phyloP scores from a whole-genome alignment of 2,797 vertebrate genomes.

The Euthynnus affinis region DNA sequence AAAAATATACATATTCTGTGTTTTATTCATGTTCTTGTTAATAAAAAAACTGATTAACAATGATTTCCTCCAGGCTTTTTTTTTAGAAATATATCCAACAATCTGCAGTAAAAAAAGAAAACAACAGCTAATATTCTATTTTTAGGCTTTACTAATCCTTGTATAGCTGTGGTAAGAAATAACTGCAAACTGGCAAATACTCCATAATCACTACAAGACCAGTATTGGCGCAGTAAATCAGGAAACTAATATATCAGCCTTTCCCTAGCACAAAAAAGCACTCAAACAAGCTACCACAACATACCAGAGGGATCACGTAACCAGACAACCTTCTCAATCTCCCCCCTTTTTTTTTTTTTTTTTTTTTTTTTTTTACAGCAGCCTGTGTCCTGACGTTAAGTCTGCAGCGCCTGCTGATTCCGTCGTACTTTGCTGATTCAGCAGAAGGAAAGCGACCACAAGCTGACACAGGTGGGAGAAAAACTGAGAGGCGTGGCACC shows the following conservation, averaged over 20 bases:
- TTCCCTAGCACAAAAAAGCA: constrained; percentile 32
- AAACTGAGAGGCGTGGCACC: constrained; percentile 11
- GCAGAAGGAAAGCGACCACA: constrained; percentile 44
- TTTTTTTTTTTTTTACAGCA: too few relatives aligned
- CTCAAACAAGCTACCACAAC: constrained; percentile 66
- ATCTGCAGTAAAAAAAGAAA: not conserved
- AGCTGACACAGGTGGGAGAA: constrained; percentile 61
- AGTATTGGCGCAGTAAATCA: constrained; percentile 20
- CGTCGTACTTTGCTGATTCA: constrained; percentile 65
- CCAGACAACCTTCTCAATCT: constrained; percentile 54
- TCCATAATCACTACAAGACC: constrained; percentile 23
- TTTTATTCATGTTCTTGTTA: not conserved
- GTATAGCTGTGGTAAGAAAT: constrained; percentile 7
- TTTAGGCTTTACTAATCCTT: not conserved
- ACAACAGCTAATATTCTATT: not conserved
- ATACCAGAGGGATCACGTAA: constrained; percentile 69
- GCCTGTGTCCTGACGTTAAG: constrained; percentile 47
- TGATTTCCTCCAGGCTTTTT: not conserved
- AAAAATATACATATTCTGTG: not conserved
- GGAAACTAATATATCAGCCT: constrained; percentile 38
- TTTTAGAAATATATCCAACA: not conserved
- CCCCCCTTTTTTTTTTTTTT: too few relatives aligned
- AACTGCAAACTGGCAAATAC: constrained; percentile 4
- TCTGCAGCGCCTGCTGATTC: constrained; percentile 34
- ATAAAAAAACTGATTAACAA: too few relatives aligned